Percentiles rank a stretch among this genome's conserved stretches.
Evolutionary conservation across 2,888 invertebrate genomes (phyloP).

Genomic region (Drosophila prostipennis): DNA sequence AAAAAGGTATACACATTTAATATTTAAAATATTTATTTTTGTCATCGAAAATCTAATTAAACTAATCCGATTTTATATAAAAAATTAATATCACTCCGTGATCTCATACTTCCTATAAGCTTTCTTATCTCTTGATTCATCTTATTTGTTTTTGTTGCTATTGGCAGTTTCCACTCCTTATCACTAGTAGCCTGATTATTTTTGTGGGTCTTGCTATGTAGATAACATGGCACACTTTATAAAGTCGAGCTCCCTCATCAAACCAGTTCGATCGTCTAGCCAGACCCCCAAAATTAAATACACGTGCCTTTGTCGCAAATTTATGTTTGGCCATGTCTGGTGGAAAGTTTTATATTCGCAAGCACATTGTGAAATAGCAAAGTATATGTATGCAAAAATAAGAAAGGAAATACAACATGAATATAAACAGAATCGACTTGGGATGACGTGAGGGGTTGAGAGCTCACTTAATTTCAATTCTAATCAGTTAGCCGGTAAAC

Average conservation of each 20-base stretch:
- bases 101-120: neutral
- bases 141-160: neutral
- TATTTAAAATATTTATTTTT: no score
- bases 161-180: constrained; percentile 32
- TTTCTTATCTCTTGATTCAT: constrained; percentile 1
- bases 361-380: constrained; percentile 30
- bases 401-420: neutral
- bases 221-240: constrained; percentile 40
- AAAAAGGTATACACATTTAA: no score
- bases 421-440: constrained; percentile 1
- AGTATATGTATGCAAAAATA: neutral
- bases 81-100: neutral
- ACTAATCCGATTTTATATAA: no score
- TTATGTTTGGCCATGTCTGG: constrained; percentile 37
- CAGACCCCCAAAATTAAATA: constrained; percentile 12
- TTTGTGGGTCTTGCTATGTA: neutral
- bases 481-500: constrained; percentile 42
- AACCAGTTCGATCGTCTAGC: constrained; percentile 38
- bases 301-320: constrained; percentile 27
- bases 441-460: constrained; percentile 3
- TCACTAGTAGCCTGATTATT: constrained; percentile 7
- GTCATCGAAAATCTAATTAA: no score
- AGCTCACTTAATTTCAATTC: constrained; percentile 25
- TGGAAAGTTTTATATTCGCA: constrained; percentile 38
- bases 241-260: neutral